Percentiles rank a stretch among this genome's conserved stretches.
Conservation (phyloP, 2,888 invertebrate genomes). For the Eupithecia pulchellata region DNA sequence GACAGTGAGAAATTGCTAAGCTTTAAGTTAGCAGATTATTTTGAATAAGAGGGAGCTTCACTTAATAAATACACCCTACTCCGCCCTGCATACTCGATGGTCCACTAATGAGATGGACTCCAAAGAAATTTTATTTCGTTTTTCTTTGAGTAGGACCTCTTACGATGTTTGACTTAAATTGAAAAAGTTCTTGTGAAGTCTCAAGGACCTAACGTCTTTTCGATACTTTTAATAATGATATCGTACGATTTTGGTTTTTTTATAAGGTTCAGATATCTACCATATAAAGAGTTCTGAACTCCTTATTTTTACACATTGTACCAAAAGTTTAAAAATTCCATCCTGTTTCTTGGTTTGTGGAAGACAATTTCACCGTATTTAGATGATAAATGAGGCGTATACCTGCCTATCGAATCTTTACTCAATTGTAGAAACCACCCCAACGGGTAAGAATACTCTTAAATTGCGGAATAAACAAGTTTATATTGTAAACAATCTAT, state of each 20-base stretch:
- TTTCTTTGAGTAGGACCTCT: conserved; percentile 67
- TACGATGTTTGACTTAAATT: conserved; percentile 74
- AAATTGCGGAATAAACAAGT: neutral
- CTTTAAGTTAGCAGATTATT: too few species aligned
- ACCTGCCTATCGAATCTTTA: neutral
- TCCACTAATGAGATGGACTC: conserved; percentile 71
- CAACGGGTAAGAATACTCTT: neutral
- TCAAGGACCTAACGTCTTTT: conserved; percentile 56
- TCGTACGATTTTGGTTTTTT: conserved; percentile 59
- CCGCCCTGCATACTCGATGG: conserved; percentile 63
- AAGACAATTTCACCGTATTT: neutral
- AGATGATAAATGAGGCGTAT: too few species aligned
- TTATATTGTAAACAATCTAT: neutral
- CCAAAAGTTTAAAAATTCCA: neutral
- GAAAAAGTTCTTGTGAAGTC: conserved; percentile 71
- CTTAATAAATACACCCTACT: conserved; percentile 28
- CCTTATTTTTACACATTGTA: neutral
- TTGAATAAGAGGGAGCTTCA: too few species aligned
- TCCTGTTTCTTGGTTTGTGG: neutral
- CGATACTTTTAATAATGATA: conserved; percentile 68
- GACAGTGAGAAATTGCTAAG: too few species aligned
- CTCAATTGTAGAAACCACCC: neutral
- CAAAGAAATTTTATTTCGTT: conserved; percentile 73
- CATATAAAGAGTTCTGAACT: neutral
- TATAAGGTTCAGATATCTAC: neutral